These are phyloP conservation scores for Austrofundulus limnaeus DNA, from an alignment of 2,113 vertebrate species.

Conservation along the genomic window DNA sequence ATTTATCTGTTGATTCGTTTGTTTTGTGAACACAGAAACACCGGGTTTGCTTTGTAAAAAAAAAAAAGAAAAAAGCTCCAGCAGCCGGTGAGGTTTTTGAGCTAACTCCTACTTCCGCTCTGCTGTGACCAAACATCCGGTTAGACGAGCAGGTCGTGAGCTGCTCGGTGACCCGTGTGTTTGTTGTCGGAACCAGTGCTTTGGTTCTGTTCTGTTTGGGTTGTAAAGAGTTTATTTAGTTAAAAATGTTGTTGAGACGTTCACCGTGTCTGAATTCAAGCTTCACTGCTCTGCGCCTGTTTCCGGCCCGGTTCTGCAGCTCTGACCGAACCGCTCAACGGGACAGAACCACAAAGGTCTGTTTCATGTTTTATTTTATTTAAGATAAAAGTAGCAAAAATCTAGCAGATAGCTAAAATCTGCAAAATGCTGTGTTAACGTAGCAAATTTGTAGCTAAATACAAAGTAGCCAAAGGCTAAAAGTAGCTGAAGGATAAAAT, in stretches of 20 bases:
- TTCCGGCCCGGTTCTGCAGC: conserved; percentile 20
- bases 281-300: neutral
- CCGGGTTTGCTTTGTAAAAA: too few relatives aligned
- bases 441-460: too few relatives aligned
- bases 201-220: neutral
- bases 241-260: conserved; percentile 27
- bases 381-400: too few relatives aligned
- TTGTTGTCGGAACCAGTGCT: neutral
- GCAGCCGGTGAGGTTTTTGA: neutral
- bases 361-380: neutral
- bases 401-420: too few relatives aligned
- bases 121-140: conserved; percentile 5
- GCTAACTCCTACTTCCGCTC: neutral
- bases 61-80: too few relatives aligned
- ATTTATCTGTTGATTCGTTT: too few relatives aligned
- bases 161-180: neutral
- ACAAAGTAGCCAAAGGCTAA: too few relatives aligned
- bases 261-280: conserved; percentile 1
- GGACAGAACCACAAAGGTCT: conserved; percentile 33
- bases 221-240: neutral
- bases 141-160: neutral
- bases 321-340: conserved; percentile 20
- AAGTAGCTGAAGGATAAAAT: too few relatives aligned
- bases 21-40: too few relatives aligned
- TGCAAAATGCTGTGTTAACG: too few relatives aligned